Base-by-base conservation (phyloP, 2,797 vertebrate species). In the Yasuhikotakia modesta region DNA sequence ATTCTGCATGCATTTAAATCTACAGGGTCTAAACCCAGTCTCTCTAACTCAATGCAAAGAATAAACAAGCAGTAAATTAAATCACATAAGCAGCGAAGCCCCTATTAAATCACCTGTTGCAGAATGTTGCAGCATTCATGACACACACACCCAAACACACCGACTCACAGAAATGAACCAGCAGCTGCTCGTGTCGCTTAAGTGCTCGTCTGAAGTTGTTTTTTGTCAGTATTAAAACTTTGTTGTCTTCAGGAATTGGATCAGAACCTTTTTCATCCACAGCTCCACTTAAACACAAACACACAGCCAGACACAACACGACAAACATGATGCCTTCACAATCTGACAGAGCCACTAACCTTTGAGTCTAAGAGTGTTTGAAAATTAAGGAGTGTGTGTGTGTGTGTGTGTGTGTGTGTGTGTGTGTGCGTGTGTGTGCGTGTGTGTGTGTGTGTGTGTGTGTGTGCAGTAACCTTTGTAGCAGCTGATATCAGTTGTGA, bases 91-190 rank as follows among this genome's bases (percentile, higher is more conserved):
- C 35, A 39, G 35, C 7, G 35, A 39, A 1, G 35, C 35, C 10
- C 10, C 5, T 35, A 5, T 35, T 2, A 3, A 22, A 11, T 21
- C 52, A 11, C 19, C 21, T 57, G 55, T 8, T n/a, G 11, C 3
- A n/a, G n/a, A n/a, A n/a, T 5, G 1, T 57, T 58, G 16, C 16
- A n/a, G 46, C 27, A 70, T 53, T 70, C 39, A 70, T 52, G 68
- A 61, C 21, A 68, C 10, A 12, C 24, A 45, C 27, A 39, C 35
- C 35, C 35, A 16, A 19, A 58, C 5, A 71, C 79, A 85, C 84
- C n/a, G n/a, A n/a, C n/a, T 85, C 50, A 85, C 84, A 85, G 73
- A 85, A 85, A 50, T 85, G 82, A 22, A 84, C 82, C 48, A 85
- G 64, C 5, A 85, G 45, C 61, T 76, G 46, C 4, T 50, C 46